Base-by-base conservation (phyloP, 1,140 invertebrate genomes). In the Drosophila nasuta region DNA sequence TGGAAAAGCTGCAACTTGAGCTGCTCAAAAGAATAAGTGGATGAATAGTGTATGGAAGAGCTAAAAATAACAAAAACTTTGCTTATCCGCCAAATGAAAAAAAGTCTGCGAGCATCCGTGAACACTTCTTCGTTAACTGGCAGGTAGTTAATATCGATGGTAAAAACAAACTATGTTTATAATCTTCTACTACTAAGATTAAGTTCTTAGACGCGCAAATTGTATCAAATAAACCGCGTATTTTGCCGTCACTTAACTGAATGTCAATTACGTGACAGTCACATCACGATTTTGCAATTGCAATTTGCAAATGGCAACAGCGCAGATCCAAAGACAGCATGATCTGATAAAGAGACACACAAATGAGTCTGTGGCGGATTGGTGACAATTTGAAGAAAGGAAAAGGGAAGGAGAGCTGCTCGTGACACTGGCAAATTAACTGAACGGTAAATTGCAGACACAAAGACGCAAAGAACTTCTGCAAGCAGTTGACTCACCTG, bases 401-500 rank as follows among this genome's bases (percentile, higher is more conserved):
- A 0, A 38, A 33, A 33, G 7, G 33, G 8, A 8, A 10, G 5
- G 35, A 25, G 0, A 30, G 33, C 7, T 15, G 43, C 70, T 62
- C 35, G 71, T 79, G 75, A 75, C 75, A 86, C 59, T 60, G 56
- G 67, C n/a, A 73, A 76, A 86, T 81, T 81, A 86, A 58, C 64
- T 13, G 52, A 41, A 60, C 52, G 28, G 66, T 48, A 72, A 78
- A 85, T 77, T 80, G 65, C 67, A 48, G 49, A 51, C 49, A 10
- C 35, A 33, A 33, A 33, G 6, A 33, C 5, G 5, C 30, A 38
- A 38, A 11, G 35, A 38, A 10, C 35, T 54, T 28, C 51, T 25
- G 46, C 35, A 51, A 75, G 52, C 56, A 10, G 35, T 13, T 62
- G 30, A 8, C 49, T 45, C 15, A 13, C 20, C 38, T n/a, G 10